These are phyloP conservation scores for Amphipyra berbera DNA, from an alignment of 2,888 invertebrate species.

Conservation along the genomic window DNA sequence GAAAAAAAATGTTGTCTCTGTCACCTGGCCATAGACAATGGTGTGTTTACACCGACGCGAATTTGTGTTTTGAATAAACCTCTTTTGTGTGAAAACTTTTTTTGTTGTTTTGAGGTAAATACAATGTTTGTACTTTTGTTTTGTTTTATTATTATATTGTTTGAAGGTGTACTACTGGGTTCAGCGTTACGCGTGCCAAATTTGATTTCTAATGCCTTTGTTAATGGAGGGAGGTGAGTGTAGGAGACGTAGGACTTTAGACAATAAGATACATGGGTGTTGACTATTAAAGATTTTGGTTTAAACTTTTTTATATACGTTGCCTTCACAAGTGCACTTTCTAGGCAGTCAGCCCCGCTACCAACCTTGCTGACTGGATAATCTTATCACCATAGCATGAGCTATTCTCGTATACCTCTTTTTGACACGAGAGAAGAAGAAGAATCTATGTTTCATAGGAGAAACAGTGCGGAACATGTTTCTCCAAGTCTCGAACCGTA, in stretches of 20 bases:
- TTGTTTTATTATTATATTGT: constrained; percentile 58
- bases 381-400: too few species aligned
- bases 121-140: constrained; percentile 44
- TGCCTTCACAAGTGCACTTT: too few species aligned
- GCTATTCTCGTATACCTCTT: too few species aligned
- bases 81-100: constrained; percentile 52
- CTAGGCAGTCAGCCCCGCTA: too few species aligned
- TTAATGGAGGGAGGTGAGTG: constrained; percentile 1
- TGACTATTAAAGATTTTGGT: not conserved
- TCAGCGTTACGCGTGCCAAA: constrained; percentile 64
- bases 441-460: too few species aligned
- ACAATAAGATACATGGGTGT: not conserved
- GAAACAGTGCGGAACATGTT: too few species aligned
- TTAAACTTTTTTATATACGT: too few species aligned
- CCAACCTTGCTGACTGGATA: too few species aligned
- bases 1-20: constrained; percentile 69
- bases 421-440: too few species aligned
- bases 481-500: too few species aligned
- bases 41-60: constrained; percentile 73
- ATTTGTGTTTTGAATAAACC: constrained; percentile 67
- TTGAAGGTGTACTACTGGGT: constrained; percentile 56
- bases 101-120: constrained; percentile 46
- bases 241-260: not conserved
- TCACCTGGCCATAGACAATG: constrained; percentile 70
- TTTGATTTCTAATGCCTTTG: constrained; percentile 32